A percentile compares a stretch with the other conserved stretches of the same genome.
These are phyloP conservation scores for Lethenteron reissneri DNA, from an alignment of 2,113 vertebrate species.

Conservation along the genomic window DNA sequence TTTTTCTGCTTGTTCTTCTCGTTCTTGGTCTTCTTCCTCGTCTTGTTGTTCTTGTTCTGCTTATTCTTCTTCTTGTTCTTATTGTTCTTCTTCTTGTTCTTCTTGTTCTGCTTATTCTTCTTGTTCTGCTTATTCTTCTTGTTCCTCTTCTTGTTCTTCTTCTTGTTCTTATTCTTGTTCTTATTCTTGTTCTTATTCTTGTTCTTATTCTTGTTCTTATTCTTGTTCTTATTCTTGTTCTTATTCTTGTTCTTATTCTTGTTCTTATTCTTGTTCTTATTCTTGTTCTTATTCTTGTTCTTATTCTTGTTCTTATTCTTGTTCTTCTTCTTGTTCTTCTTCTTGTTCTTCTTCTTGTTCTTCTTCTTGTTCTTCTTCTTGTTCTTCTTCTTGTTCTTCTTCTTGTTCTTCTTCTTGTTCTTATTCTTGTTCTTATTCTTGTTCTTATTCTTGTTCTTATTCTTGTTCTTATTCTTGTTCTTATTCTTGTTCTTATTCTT, in stretches of 20 bases:
- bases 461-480: not conserved
- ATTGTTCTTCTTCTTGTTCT: conserved; percentile 1
- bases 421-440: not conserved
- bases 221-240: not conserved
- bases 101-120: not conserved
- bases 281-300: not conserved
- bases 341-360: not conserved
- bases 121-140: not conserved
- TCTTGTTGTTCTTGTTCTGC: not conserved
- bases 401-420: not conserved
- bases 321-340: not conserved
- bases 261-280: not conserved
- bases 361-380: not conserved
- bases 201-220: not conserved
- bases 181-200: not conserved
- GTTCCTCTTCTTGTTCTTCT: not conserved
- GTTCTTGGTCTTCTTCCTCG: not conserved
- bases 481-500: not conserved
- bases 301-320: not conserved
- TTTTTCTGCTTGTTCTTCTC: not conserved
- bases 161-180: conserved; percentile 2
- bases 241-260: not conserved
- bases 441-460: not conserved
- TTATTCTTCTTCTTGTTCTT: not conserved
- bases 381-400: not conserved